Percentiles rank a stretch among this genome's conserved stretches.
These are phyloP conservation scores for Myathropa florea DNA, from an alignment of 2,888 invertebrate species.

Conservation along the genomic window DNA sequence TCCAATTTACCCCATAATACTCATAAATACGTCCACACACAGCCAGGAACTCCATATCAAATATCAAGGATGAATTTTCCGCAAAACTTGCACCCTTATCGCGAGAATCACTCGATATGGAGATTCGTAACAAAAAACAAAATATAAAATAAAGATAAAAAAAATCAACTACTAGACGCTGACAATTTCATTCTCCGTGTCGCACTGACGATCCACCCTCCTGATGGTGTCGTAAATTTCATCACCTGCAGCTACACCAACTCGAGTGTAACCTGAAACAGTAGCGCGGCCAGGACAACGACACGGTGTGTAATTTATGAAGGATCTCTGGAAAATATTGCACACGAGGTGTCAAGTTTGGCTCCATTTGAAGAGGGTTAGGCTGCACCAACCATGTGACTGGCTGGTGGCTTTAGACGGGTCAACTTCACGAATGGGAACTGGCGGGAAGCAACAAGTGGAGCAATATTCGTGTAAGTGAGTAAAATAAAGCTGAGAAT, in stretches of 20 bases:
- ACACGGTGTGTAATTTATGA: conserved; percentile 60
- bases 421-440: conserved; percentile 8
- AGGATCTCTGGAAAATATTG: conserved; percentile 48
- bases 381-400: conserved; percentile 1
- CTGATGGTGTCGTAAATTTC: conserved; percentile 40
- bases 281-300: conserved; percentile 29
- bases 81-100: neutral
- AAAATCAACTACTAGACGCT: neutral
- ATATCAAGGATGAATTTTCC: conserved; percentile 14
- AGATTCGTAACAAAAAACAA: neutral
- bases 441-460: conserved; percentile 36
- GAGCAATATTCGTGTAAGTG: conserved; percentile 10
- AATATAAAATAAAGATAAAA: neutral
- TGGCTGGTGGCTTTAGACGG: conserved; percentile 14
- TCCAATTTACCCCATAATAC: neutral
- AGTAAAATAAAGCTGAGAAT: neutral
- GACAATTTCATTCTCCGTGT: neutral
- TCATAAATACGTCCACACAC: conserved; percentile 11
- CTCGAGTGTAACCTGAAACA: conserved; percentile 24
- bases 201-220: neutral
- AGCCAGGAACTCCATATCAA: neutral
- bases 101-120: neutral
- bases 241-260: conserved; percentile 14
- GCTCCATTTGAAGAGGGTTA: conserved; percentile 24
- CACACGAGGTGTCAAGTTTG: conserved; percentile 52